phyloP scores from a whole-genome alignment of 2,888 invertebrate species.

The Agapostemon virescens region DNA sequence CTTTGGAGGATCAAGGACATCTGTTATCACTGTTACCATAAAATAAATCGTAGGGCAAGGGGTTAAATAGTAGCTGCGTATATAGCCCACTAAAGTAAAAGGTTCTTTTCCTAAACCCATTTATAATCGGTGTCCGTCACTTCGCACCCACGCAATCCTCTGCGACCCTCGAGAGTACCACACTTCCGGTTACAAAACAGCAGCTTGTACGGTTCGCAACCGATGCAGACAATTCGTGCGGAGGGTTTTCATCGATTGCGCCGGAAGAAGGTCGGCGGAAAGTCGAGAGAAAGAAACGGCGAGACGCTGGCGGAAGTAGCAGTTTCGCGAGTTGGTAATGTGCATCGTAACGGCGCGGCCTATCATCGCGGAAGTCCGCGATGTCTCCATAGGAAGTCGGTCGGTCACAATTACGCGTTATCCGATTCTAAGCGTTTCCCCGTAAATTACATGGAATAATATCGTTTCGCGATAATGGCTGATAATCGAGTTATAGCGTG shows the following conservation, averaged over 20 bases:
- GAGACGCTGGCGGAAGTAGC: background rate
- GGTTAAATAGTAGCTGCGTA: too few species aligned
- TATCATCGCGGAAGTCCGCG: constrained; percentile 51
- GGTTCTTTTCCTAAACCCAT: too few species aligned
- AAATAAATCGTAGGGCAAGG: too few species aligned
- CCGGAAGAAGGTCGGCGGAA: background rate
- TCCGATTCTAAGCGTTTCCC: constrained; percentile 62
- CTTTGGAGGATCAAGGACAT: too few species aligned
- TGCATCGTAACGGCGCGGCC: constrained; percentile 31
- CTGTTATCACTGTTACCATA: too few species aligned
- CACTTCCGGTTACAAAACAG: too few species aligned
- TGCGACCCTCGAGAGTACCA: too few species aligned
- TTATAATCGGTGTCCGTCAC: too few species aligned
- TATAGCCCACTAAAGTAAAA: too few species aligned
- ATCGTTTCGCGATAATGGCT: constrained; percentile 68
- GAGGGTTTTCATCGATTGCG: background rate
- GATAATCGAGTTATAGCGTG: constrained; percentile 67
- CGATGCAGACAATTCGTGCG: too few species aligned
- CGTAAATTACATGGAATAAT: constrained; percentile 68
- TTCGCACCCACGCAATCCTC: too few species aligned
- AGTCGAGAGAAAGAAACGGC: background rate
- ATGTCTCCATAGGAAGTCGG: constrained; percentile 59
- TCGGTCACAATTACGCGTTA: constrained; percentile 56
- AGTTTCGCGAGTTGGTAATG: constrained; percentile 19
- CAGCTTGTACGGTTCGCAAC: too few species aligned